A percentile compares a stretch with the other conserved stretches of the same genome.
phyloP scores from a whole-genome alignment of 2,888 invertebrate genomes.

The Trilocha varians region DNA sequence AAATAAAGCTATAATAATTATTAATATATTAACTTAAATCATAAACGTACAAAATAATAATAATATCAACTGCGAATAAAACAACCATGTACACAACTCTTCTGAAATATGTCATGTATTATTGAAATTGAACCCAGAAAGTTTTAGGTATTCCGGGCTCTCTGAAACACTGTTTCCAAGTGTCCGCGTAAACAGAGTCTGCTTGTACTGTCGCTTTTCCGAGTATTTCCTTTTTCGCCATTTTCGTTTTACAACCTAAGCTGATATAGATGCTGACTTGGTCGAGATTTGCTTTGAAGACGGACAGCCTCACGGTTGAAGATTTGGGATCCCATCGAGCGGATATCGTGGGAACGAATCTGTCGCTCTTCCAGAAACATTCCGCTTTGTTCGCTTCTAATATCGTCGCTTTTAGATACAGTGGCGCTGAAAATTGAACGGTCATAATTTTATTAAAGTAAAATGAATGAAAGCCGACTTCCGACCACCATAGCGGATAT shows the following conservation, averaged over 20 bases:
- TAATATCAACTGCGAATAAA: background rate
- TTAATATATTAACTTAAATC: too few species aligned
- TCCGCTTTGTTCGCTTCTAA: constrained; percentile 77
- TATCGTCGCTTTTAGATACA: constrained; percentile 85
- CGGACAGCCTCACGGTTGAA: constrained; percentile 75
- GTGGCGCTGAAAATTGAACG: constrained; percentile 67
- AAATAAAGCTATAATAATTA: too few species aligned
- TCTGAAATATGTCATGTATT: constrained; percentile 10
- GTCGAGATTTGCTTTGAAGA: constrained; percentile 75
- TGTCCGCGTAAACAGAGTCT: constrained; percentile 70
- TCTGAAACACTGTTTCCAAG: constrained; percentile 75
- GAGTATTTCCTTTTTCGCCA: constrained; percentile 79
- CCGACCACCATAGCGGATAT: too few species aligned
- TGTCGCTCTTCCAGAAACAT: constrained; percentile 81
- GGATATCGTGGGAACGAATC: constrained; percentile 83
- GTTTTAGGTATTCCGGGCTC: constrained; percentile 72
- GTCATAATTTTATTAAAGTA: constrained; percentile 3
- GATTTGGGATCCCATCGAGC: constrained; percentile 80
- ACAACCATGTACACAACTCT: background rate
- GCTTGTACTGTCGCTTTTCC: constrained; percentile 79
- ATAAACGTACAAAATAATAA: background rate
- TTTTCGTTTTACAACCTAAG: constrained; percentile 77
- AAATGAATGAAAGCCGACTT: background rate
- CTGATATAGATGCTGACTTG: constrained; percentile 78
- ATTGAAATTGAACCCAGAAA: constrained; percentile 75